Percentiles rank a stretch among this genome's conserved stretches.
These are phyloP conservation scores for Lynx canadensis DNA, from an alignment of 2,113 vertebrate genomes.

Conservation along the genomic window DNA sequence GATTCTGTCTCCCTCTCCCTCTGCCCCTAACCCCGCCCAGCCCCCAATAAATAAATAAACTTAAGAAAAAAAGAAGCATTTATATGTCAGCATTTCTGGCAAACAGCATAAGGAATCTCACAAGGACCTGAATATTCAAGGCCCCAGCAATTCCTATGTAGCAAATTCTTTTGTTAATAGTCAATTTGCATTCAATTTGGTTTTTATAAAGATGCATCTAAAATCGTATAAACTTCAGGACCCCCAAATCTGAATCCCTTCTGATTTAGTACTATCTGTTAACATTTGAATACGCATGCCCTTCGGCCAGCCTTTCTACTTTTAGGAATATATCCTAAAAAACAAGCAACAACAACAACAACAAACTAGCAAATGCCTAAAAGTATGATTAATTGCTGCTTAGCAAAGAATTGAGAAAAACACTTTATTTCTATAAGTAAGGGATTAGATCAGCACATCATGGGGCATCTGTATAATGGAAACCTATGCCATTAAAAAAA, in stretches of 20 bases:
- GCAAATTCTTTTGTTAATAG: not conserved
- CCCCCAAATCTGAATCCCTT: not conserved
- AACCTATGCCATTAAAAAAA: not conserved
- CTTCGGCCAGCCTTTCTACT: not conserved
- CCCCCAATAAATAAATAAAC: too few species aligned
- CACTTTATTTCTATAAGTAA: not conserved
- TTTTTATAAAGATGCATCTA: not conserved
- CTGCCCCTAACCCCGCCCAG: too few species aligned
- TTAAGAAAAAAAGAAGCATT: not conserved
- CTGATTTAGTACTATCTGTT: not conserved
- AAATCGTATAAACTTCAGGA: not conserved
- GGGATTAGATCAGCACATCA: not conserved
- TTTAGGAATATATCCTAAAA: not conserved
- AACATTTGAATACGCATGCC: not conserved
- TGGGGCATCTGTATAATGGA: not conserved
- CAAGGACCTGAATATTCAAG: not conserved
- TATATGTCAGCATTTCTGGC: not conserved
- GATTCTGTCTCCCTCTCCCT: too few species aligned
- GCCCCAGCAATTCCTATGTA: not conserved
- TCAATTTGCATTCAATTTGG: not conserved
- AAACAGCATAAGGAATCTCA: not conserved
- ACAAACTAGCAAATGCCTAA: not conserved
- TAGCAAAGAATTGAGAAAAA: not conserved
- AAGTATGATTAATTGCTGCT: not conserved
- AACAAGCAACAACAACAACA: not conserved